Evolutionary conservation across 2,113 vertebrate species (phyloP), one percentile per base, ranked within the genome.

Genomic region (Mastomys natalensis): DNA sequence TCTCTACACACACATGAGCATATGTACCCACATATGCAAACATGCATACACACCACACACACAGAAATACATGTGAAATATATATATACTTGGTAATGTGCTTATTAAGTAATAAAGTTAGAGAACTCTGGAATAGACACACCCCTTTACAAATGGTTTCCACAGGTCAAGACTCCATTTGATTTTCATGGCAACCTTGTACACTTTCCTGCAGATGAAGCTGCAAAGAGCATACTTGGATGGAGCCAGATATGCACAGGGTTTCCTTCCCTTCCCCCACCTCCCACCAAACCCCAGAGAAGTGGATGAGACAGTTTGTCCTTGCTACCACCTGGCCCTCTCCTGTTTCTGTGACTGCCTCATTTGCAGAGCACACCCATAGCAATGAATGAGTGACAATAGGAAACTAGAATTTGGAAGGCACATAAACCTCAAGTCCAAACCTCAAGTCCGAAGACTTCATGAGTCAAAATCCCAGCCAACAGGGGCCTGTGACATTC

Each of bases 311-410:
- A 51, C 24, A 15, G 21, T 53, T 43, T 45, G 19, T n/a, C 81
- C 58, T 51, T 86, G 24, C 43, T 90, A 24, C 2, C 40, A 29
- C 34, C 62, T 66, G 62, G 76, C 53, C 80, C 51, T 40, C 40
- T 51, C 60, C 0, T 31, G 48, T 40, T 55, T 66, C 53, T 86
- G 37, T 43, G 76, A 68, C 37, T 85, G 78, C 62, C n/a, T 93
- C 88, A 80, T 74, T 85, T 43, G 3, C 43, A n/a, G 80, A 80
- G 86, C 80, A 80, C 53, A 84, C 40, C n/a, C 77, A 19, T 19
- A 95, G 78, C 3, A 58, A n/a, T 62, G 68, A 91, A 64, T n/a
- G 37, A 73, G 89, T 24, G 10, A 85, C 93, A 40, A 40, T 95
- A 37, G 9, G 16, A 91, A 53, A 51, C 64, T 82, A 24, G 55